Conservation (phyloP, 2,797 vertebrate species). For the Sciurus carolinensis region DNA sequence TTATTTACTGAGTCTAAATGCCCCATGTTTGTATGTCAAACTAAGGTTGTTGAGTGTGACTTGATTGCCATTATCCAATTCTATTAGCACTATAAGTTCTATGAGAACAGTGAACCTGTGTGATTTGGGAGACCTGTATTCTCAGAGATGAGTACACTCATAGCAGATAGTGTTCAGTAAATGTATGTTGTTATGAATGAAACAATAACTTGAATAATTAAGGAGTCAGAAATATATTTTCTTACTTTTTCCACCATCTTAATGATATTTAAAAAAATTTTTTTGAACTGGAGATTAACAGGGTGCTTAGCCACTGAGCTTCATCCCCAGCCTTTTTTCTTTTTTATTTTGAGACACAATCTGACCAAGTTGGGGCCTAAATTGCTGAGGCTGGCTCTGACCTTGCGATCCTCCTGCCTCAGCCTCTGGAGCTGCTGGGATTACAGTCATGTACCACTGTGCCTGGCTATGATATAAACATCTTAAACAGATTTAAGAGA, state of each 20-base stretch:
- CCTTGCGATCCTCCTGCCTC: too few species aligned
- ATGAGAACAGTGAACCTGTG: background rate
- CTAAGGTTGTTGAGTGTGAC: background rate
- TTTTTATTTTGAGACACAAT: too few species aligned
- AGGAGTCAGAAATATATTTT: background rate
- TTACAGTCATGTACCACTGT: too few species aligned
- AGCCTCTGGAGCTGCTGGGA: too few species aligned
- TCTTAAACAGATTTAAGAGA: slow-evolving; percentile 55
- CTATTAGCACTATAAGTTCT: background rate
- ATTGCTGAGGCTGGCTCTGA: too few species aligned
- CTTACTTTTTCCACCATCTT: slow-evolving; percentile 38
- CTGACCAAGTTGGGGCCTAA: too few species aligned
- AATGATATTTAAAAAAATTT: background rate
- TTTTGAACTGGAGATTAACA: too few species aligned
- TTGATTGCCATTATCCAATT: background rate
- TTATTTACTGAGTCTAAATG: slow-evolving; percentile 14
- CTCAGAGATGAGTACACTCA: background rate
- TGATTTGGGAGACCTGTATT: background rate
- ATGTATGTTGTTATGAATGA: background rate
- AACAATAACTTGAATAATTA: slow-evolving; percentile 56
- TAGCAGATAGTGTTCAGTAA: slow-evolving; percentile 25
- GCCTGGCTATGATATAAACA: background rate
- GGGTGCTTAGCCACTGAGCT: too few species aligned
- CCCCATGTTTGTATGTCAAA: background rate
- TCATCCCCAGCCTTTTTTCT: too few species aligned